These are phyloP conservation scores for Desmodus rotundus DNA, from an alignment of 2,113 vertebrate genomes.

Conservation along the genomic window DNA sequence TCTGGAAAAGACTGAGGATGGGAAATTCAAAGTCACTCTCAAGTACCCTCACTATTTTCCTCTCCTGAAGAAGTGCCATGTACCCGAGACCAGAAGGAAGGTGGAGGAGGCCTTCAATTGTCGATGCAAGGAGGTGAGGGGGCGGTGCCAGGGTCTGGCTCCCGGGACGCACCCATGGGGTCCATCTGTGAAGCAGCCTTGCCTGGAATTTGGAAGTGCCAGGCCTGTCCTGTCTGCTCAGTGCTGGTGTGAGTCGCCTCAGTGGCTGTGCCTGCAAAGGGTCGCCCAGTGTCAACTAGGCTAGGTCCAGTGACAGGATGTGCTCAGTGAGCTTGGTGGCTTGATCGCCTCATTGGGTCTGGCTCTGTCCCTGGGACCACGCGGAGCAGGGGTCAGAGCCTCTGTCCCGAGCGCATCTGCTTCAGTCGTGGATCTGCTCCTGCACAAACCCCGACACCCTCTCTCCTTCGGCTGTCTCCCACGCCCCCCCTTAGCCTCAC, in stretches of 20 bases:
- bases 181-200: no score
- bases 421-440: not conserved
- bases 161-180: not conserved
- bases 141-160: fast-evolving
- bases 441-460: not conserved
- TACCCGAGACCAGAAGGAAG: slow-evolving; percentile 90
- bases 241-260: not conserved
- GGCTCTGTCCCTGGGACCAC: not conserved
- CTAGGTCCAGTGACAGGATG: not conserved
- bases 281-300: not conserved
- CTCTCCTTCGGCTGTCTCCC: not conserved
- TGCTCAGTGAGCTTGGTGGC: not conserved
- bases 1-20: slow-evolving; percentile 88
- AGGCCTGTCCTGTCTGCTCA: not conserved
- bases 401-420: not conserved
- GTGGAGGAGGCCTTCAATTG: slow-evolving; percentile 96
- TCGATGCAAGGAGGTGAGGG: slow-evolving; percentile 91
- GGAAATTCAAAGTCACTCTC: slow-evolving; percentile 91
- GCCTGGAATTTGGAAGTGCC: no score
- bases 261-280: not conserved
- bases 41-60: slow-evolving; percentile 99
- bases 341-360: not conserved
- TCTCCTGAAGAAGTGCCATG: slow-evolving; percentile 95
- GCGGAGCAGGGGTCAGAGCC: not conserved
- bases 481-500: not conserved